phyloP scores from a whole-genome alignment of 2,113 vertebrate species.

The Synodontis membranacea region DNA sequence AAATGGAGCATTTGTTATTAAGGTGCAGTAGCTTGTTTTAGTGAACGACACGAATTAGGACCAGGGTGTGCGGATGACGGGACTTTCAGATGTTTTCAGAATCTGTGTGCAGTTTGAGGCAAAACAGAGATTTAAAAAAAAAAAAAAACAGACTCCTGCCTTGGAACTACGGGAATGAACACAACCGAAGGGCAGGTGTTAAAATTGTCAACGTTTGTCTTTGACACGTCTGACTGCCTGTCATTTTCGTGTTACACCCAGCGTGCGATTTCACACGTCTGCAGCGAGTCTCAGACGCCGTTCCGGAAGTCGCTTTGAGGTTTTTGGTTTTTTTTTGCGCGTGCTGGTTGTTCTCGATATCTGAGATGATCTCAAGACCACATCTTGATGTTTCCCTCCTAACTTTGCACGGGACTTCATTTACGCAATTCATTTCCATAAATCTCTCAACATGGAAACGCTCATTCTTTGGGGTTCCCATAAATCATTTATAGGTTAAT shows the following conservation, averaged over 20 bases:
- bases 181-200: not conserved
- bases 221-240: not conserved
- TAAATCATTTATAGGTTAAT: too few relatives aligned
- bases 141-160: not conserved
- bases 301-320: not conserved
- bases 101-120: not conserved
- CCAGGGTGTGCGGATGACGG: not conserved
- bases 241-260: not conserved
- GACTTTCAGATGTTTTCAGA: not conserved
- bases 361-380: not conserved
- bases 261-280: not conserved
- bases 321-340: too few relatives aligned
- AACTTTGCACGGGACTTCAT: not conserved
- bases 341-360: not conserved
- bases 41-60: not conserved
- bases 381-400: not conserved
- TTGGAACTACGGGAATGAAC: not conserved
- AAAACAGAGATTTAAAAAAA: not conserved
- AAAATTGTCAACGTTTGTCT: not conserved
- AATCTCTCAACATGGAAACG: too few relatives aligned
- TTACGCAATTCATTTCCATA: not conserved
- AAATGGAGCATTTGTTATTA: not conserved
- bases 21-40: too few relatives aligned
- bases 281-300: not conserved
- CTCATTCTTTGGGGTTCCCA: too few relatives aligned